Evolutionary conservation across 2,113 vertebrate genomes (phyloP).

Genomic region (Columba livia): DNA sequence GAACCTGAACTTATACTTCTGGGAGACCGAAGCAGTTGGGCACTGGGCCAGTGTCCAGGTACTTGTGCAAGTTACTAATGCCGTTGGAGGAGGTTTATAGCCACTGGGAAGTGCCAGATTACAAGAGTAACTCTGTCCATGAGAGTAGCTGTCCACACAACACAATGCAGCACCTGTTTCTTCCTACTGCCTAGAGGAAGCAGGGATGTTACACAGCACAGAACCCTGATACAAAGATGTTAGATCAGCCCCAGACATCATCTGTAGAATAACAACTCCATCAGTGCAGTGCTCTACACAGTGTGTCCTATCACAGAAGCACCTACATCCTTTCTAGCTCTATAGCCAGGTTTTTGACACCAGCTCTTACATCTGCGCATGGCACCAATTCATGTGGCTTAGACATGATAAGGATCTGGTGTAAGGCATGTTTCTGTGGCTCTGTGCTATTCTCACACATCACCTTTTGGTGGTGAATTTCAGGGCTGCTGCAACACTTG

Average conservation of each 20-base stretch:
- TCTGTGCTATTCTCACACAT: not conserved
- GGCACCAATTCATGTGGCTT: not conserved
- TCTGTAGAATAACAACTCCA: not conserved
- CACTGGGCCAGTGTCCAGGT: not conserved
- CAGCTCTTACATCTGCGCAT: not conserved
- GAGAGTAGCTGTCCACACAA: not conserved
- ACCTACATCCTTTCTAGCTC: not conserved
- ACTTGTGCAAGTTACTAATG: not conserved
- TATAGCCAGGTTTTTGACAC: not conserved
- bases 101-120: not conserved
- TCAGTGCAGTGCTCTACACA: not conserved
- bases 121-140: not conserved
- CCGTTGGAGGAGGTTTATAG: not conserved
- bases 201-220: not conserved
- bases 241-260: not conserved
- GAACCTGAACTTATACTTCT: not conserved
- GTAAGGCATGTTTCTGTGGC: not conserved
- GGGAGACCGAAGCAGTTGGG: not conserved
- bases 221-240: not conserved
- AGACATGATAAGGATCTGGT: not conserved
- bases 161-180: not conserved
- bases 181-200: not conserved
- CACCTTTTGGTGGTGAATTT: not conserved
- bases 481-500: not conserved
- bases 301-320: not conserved